Percentiles rank a stretch among this genome's conserved stretches.
Conservation (phyloP, 37 sponge, comb jelly and placozoan genomes). For the Halisarca cf. caerulea region DNA sequence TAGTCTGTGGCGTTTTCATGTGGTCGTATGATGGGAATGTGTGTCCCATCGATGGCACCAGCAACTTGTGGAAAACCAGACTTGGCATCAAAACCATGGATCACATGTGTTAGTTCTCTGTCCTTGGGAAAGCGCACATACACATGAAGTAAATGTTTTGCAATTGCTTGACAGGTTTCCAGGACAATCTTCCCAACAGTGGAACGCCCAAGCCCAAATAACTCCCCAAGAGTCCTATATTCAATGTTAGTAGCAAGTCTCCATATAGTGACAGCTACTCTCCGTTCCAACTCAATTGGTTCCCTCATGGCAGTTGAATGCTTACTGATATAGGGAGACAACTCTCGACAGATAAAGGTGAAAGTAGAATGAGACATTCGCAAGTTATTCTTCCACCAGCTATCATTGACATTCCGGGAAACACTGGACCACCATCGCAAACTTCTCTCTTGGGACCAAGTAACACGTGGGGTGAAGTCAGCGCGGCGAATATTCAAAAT, state of each 20-base stretch:
- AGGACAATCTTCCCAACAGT: slow-evolving; percentile 38
- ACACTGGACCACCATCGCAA: no score
- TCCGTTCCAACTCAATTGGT: slow-evolving; percentile 22
- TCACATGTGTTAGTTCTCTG: not conserved
- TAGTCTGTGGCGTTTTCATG: slow-evolving; percentile 41
- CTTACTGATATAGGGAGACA: slow-evolving; percentile 7
- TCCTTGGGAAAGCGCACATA: slow-evolving; percentile 24
- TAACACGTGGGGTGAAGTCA: no score
- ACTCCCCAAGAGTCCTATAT: slow-evolving; percentile 24
- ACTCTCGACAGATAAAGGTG: not conserved
- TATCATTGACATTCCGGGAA: no score
- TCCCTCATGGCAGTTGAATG: not conserved
- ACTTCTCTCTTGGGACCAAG: no score
- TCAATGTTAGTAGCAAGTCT: slow-evolving; percentile 51
- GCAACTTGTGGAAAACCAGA: slow-evolving; percentile 45
- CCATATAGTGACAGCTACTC: slow-evolving; percentile 51
- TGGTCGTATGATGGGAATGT: slow-evolving; percentile 34
- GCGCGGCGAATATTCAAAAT: no score
- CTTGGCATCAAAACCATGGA: slow-evolving; percentile 27
- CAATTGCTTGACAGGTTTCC: slow-evolving; percentile 32
- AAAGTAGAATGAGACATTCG: slow-evolving; percentile 6
- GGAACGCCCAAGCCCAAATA: slow-evolving; percentile 43
- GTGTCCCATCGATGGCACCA: slow-evolving; percentile 53
- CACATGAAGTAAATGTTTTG: not conserved
- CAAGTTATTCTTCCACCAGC: slow-evolving; percentile 28